Conservation (phyloP, 2,797 vertebrate species). For the Pyrocephalus nanus region DNA sequence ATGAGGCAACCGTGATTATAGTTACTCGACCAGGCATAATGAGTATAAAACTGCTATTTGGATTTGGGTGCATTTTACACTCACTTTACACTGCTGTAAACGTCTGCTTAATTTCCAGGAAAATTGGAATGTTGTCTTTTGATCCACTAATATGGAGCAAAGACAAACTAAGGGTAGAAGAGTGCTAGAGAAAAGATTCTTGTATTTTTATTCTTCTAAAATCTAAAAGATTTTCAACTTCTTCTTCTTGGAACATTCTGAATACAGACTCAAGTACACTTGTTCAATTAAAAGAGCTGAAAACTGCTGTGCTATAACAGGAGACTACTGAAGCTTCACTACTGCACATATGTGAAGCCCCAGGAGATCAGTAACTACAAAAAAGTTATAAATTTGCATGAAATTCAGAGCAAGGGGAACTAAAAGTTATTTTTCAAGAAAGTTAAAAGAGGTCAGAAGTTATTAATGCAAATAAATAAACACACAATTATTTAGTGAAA, state of each 20-base stretch:
- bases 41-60: not conserved
- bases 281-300: not conserved
- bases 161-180: not conserved
- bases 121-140: not conserved
- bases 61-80: not conserved
- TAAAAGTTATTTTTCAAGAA: not conserved
- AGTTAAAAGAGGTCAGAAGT: not conserved
- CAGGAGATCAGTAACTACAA: not conserved
- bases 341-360: not conserved
- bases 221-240: not conserved
- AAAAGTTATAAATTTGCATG: not conserved
- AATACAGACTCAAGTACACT: not conserved
- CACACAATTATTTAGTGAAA: not conserved
- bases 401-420: not conserved
- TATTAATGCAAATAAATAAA: not conserved
- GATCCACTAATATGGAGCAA: not conserved
- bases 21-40: constrained; percentile 26
- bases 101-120: not conserved
- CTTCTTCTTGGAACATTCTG: not conserved
- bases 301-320: not conserved
- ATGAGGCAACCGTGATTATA: not conserved
- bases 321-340: not conserved
- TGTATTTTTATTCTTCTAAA: not conserved
- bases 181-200: not conserved
- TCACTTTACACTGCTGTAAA: not conserved